Conservation (phyloP, 2,113 vertebrate genomes). For the Piprites chloris region DNA sequence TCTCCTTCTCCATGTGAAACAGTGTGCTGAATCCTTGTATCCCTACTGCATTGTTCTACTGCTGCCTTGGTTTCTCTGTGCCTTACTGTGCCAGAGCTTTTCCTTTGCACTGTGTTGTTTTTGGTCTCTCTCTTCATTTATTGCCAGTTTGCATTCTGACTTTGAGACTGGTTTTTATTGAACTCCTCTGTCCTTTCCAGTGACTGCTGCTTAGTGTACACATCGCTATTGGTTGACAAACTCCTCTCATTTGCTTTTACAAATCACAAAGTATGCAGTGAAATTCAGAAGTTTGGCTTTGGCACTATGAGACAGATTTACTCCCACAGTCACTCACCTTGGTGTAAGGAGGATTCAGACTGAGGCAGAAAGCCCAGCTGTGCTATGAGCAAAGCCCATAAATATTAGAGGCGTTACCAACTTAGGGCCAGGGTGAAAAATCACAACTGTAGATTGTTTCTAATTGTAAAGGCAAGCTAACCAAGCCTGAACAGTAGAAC, state of each 20-base stretch:
- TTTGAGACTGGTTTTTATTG: background rate
- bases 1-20: background rate
- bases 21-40: background rate
- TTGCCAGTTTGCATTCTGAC: background rate
- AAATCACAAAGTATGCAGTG: background rate
- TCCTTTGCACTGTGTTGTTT: background rate
- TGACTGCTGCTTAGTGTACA: background rate
- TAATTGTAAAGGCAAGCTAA: background rate
- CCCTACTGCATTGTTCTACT: background rate
- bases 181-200: background rate
- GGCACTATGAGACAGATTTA: background rate
- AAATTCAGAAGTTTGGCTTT: background rate
- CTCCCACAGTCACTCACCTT: background rate
- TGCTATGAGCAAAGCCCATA: background rate
- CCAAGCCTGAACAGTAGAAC: background rate
- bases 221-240: slow-evolving; percentile 8
- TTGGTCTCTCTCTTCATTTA: background rate
- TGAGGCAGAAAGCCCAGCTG: background rate
- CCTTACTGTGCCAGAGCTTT: background rate
- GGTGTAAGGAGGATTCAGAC: background rate
- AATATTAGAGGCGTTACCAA: background rate
- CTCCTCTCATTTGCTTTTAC: slow-evolving; percentile 1
- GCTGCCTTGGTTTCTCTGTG: background rate
- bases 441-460: background rate
- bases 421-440: background rate